Percentiles rank a stretch among this genome's conserved stretches.
Conservation (phyloP, 2,797 vertebrate genomes). For the Danionella dracula region DNA sequence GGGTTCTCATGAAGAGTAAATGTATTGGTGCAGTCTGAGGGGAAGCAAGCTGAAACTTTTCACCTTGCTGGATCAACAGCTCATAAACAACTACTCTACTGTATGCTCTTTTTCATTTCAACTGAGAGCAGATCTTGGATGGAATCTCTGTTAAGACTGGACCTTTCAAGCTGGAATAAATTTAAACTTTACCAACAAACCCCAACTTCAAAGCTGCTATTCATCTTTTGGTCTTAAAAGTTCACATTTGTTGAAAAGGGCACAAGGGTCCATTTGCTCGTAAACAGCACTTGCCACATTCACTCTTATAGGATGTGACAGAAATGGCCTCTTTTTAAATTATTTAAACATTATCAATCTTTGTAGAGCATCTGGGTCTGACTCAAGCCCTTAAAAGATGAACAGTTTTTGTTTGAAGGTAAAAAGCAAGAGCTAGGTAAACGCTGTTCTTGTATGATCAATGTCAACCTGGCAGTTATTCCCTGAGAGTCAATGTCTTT, state of each 20-base stretch:
- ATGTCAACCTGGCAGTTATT: slow-evolving; percentile 43
- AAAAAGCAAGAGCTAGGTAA: slow-evolving; percentile 19
- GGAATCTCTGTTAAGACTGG: background rate
- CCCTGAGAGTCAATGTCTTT: slow-evolving; percentile 46
- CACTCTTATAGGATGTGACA: slow-evolving; percentile 18
- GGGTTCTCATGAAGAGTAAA: slow-evolving; percentile 57
- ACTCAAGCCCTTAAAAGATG: background rate
- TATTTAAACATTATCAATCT: slow-evolving; percentile 19
- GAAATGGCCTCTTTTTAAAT: slow-evolving; percentile 1
- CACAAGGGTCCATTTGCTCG: slow-evolving; percentile 14
- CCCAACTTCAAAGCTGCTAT: background rate
- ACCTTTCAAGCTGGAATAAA: slow-evolving; percentile 1
- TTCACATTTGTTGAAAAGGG: background rate
- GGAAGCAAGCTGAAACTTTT: slow-evolving; percentile 4
- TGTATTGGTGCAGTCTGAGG: slow-evolving; percentile 54
- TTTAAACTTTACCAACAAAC: no score
- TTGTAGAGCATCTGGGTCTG: background rate
- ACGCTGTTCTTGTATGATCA: background rate
- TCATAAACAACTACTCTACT: slow-evolving; percentile 25
- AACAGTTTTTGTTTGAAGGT: slow-evolving; percentile 1
- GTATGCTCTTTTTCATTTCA: slow-evolving; percentile 6
- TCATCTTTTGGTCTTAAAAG: background rate
- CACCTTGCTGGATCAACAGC: slow-evolving; percentile 16
- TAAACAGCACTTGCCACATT: background rate
- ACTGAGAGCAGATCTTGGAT: slow-evolving; percentile 8